phyloP scores from a whole-genome alignment of 2,888 invertebrate genomes.

The Patella depressa region DNA sequence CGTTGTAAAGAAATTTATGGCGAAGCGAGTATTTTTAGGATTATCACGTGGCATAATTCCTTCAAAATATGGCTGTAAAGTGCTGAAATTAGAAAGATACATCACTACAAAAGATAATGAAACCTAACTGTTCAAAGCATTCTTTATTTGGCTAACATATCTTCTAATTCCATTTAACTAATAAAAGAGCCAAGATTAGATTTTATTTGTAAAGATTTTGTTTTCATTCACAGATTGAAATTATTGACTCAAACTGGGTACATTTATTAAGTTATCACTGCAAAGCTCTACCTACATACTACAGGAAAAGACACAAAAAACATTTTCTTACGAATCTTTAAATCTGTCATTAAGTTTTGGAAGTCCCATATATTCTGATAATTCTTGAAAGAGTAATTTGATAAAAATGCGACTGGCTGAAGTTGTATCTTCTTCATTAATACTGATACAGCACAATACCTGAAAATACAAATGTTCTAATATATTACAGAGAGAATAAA shows the following conservation, averaged over 20 bases:
- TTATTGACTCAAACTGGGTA: no score
- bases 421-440: constrained; percentile 97
- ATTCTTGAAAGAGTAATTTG: constrained; percentile 93
- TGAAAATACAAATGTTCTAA: constrained; percentile 62
- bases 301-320: no score
- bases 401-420: constrained; percentile 98
- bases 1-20: constrained; percentile 97
- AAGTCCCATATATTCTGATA: constrained; percentile 96
- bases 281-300: no score
- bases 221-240: no score
- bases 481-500: not conserved
- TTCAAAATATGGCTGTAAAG: constrained; percentile 86
- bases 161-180: no score
- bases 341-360: constrained; percentile 90
- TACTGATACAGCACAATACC: constrained; percentile 87
- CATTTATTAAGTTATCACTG: no score
- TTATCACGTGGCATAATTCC: constrained; percentile 96
- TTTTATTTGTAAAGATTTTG: no score
- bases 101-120: not conserved
- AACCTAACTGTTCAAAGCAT: not conserved
- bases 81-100: constrained; percentile 76
- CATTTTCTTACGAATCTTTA: constrained; percentile 84
- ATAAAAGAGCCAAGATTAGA: not conserved
- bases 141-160: no score
- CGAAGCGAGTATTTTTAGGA: constrained; percentile 95